A percentile compares a stretch with the other conserved stretches of the same genome.
Evolutionary conservation across 1,140 invertebrate genomes (phyloP).

Genomic region (Solenopsis fugax): DNA sequence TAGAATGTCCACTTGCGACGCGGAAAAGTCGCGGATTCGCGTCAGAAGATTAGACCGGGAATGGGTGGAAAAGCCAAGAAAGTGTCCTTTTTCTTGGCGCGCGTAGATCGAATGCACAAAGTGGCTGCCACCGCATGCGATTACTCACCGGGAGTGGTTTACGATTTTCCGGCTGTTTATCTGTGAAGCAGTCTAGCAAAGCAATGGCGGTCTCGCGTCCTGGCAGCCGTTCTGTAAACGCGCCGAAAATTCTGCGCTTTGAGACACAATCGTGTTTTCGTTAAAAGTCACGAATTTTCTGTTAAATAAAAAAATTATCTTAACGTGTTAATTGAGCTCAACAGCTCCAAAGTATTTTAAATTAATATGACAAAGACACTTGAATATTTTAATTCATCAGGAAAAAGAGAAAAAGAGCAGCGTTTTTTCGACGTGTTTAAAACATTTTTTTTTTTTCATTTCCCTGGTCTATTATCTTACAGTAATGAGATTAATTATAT

Average conservation of each 20-base stretch:
- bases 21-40: neutral
- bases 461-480: neutral
- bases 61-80: constrained; percentile 52
- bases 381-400: neutral
- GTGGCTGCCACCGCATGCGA: constrained; percentile 1
- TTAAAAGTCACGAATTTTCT: neutral
- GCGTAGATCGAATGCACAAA: constrained; percentile 8
- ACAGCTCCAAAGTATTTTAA: neutral
- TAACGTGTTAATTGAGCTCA: neutral
- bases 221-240: constrained; percentile 47
- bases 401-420: neutral
- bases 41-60: constrained; percentile 31
- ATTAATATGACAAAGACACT: neutral
- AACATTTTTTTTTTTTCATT: neutral
- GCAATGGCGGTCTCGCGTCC: constrained; percentile 24
- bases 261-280: constrained; percentile 5
- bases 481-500: too few species aligned
- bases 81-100: constrained; percentile 39
- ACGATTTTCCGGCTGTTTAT: constrained; percentile 60
- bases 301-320: constrained; percentile 1
- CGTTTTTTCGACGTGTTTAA: neutral
- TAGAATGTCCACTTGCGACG: constrained; percentile 8
- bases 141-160: constrained; percentile 43
- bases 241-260: neutral
- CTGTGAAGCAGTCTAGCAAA: constrained; percentile 2